phyloP scores from a whole-genome alignment of 2,888 invertebrate genomes.

The Hipparchia semele region DNA sequence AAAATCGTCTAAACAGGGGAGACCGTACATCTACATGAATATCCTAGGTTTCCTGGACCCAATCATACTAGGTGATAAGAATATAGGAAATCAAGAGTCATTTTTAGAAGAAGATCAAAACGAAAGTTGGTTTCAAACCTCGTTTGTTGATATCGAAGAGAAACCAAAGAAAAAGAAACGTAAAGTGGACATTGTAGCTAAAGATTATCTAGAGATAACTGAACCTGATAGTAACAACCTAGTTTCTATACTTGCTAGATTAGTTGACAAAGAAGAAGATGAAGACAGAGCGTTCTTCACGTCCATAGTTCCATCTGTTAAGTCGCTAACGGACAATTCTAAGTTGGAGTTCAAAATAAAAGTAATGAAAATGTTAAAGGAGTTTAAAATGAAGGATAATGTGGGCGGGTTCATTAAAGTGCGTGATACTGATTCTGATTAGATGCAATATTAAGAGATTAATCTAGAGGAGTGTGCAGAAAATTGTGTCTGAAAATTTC shows the following conservation, averaged over 20 bases:
- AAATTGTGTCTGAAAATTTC: no score
- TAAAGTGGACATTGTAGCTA: slow-evolving; percentile 33
- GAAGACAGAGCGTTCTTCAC: slow-evolving; percentile 69
- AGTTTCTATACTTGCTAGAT: slow-evolving; percentile 53
- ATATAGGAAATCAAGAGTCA: slow-evolving; percentile 36
- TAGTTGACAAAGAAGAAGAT: slow-evolving; percentile 66
- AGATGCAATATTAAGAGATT: neutral
- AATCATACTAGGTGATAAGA: slow-evolving; percentile 40
- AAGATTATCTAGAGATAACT: slow-evolving; percentile 20
- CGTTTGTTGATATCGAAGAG: slow-evolving; percentile 50
- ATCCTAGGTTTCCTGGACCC: slow-evolving; percentile 56
- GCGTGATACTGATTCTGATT: slow-evolving; percentile 19
- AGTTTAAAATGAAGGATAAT: slow-evolving; percentile 50
- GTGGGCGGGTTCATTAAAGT: slow-evolving; percentile 29
- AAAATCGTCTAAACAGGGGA: slow-evolving; percentile 51
- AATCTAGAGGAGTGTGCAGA: no score
- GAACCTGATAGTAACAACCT: slow-evolving; percentile 45
- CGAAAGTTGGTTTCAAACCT: slow-evolving; percentile 56
- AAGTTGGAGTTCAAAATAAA: slow-evolving; percentile 65
- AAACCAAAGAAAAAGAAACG: slow-evolving; percentile 34
- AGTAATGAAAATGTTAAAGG: slow-evolving; percentile 60
- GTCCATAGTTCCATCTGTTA: slow-evolving; percentile 63
- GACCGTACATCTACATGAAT: slow-evolving; percentile 58
- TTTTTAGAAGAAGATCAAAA: slow-evolving; percentile 40
- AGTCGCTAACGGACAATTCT: slow-evolving; percentile 54